Evolutionary conservation across 2,113 vertebrate species (phyloP).

Genomic region (Stigmatopora argus): DNA sequence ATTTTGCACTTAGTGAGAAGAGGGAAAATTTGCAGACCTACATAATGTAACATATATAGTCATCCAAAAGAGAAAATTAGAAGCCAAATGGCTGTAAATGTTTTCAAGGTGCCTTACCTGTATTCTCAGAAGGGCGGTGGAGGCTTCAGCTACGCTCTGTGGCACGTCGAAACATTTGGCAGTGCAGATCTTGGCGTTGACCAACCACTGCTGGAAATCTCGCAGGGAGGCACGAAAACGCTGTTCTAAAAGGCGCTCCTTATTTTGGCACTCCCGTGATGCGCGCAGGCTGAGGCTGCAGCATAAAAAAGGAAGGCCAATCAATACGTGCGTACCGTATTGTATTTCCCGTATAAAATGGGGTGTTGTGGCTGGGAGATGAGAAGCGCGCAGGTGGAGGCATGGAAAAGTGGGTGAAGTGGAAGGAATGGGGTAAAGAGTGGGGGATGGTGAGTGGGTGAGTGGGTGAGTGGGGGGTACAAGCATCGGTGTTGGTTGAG

Average conservation of each 20-base stretch:
- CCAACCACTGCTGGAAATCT: conserved; percentile 95
- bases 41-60: too few species aligned
- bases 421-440: conserved; percentile 55
- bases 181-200: conserved; percentile 87
- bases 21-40: too few species aligned
- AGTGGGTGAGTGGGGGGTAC: conserved; percentile 39
- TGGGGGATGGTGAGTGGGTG: conserved; percentile 27
- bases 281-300: conserved; percentile 87
- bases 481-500: conserved; percentile 36
- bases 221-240: conserved; percentile 81
- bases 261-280: conserved; percentile 89
- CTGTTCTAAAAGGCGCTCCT: conserved; percentile 91
- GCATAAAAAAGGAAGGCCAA: conserved; percentile 10
- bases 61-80: too few species aligned
- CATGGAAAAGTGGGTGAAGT: conserved; percentile 63
- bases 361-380: conserved; percentile 13
- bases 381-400: conserved; percentile 54
- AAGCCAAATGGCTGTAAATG: background rate
- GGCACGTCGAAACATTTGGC: conserved; percentile 93
- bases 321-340: conserved; percentile 16
- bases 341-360: conserved; percentile 6
- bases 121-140: conserved; percentile 82
- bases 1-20: too few species aligned
- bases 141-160: conserved; percentile 81
- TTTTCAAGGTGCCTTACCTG: conserved; percentile 72